Conservation (phyloP, 1,140 invertebrate genomes). For the Oedothorax gibbosus region DNA sequence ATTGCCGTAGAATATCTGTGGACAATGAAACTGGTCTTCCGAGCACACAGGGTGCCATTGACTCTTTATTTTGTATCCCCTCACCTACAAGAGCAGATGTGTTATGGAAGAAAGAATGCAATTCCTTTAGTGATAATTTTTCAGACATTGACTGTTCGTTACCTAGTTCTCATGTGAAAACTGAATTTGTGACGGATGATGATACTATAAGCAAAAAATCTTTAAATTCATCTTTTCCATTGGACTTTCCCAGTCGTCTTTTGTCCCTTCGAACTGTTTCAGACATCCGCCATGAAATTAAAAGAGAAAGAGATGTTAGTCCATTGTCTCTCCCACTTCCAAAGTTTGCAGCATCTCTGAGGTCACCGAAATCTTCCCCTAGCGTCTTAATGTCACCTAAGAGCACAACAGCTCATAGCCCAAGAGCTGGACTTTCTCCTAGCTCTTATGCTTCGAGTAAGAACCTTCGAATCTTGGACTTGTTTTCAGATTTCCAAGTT, state of each 20-base stretch:
- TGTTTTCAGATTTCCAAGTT: slow-evolving; percentile 33
- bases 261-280: slow-evolving; percentile 28
- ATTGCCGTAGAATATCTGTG: slow-evolving; percentile 56
- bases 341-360: slow-evolving; percentile 79
- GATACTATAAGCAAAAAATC: slow-evolving; percentile 36
- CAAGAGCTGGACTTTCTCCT: slow-evolving; percentile 56
- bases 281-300: slow-evolving; percentile 39
- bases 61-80: slow-evolving; percentile 52
- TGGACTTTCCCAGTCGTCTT: slow-evolving; percentile 14
- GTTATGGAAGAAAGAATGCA: slow-evolving; percentile 50
- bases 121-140: slow-evolving; percentile 42
- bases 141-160: slow-evolving; percentile 28
- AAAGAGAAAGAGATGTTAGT: slow-evolving; percentile 60
- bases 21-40: slow-evolving; percentile 58
- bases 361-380: slow-evolving; percentile 63
- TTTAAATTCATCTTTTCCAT: slow-evolving; percentile 19
- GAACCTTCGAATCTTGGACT: slow-evolving; percentile 28
- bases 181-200: slow-evolving; percentile 26
- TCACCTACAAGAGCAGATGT: slow-evolving; percentile 26
- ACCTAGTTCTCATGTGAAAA: slow-evolving; percentile 17
- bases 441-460: slow-evolving; percentile 52
- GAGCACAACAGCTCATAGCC: slow-evolving; percentile 55
- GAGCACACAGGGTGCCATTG: slow-evolving; percentile 27
- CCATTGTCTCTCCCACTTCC: slow-evolving; percentile 85
- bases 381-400: slow-evolving; percentile 62